A percentile compares a stretch with the other conserved stretches of the same genome.
Evolutionary conservation across 2,113 vertebrate genomes (phyloP).

Genomic region (Castor canadensis): DNA sequence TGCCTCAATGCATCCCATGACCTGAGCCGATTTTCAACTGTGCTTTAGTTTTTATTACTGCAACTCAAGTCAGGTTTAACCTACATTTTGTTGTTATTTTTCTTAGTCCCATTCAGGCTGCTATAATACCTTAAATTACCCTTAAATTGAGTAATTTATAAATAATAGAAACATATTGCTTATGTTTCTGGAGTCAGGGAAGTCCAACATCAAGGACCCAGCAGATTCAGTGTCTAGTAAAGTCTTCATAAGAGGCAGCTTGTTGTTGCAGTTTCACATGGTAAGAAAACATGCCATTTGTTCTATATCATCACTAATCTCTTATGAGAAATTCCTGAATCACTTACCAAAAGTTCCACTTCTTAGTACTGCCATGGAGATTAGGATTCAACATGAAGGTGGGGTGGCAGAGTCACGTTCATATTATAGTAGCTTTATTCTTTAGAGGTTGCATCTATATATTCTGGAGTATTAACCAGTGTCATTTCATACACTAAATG

Average conservation of each 20-base stretch:
- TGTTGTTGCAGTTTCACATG: not conserved
- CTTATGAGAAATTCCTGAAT: not conserved
- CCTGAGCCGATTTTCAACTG: not conserved
- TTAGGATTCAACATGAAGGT: not conserved
- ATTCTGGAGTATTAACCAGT: not conserved
- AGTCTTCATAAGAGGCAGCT: rapidly evolving
- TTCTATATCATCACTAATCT: not conserved
- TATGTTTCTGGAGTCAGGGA: not conserved
- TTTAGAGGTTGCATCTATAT: not conserved
- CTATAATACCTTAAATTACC: no score
- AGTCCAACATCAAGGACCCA: not conserved
- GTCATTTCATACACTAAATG: not conserved
- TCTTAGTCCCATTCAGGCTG: not conserved
- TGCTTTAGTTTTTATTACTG: not conserved
- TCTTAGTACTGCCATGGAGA: no score
- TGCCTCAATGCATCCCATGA: not conserved
- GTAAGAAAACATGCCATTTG: not conserved
- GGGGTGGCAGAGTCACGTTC: not conserved
- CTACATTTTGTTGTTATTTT: not conserved
- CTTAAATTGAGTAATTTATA: not conserved
- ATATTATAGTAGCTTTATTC: not conserved
- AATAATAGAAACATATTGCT: not conserved
- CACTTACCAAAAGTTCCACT: not conserved
- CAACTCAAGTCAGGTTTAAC: not conserved
- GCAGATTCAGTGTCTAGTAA: no score